phyloP scores from a whole-genome alignment of 2,113 vertebrate species.

The Mormyrus iriodes region DNA sequence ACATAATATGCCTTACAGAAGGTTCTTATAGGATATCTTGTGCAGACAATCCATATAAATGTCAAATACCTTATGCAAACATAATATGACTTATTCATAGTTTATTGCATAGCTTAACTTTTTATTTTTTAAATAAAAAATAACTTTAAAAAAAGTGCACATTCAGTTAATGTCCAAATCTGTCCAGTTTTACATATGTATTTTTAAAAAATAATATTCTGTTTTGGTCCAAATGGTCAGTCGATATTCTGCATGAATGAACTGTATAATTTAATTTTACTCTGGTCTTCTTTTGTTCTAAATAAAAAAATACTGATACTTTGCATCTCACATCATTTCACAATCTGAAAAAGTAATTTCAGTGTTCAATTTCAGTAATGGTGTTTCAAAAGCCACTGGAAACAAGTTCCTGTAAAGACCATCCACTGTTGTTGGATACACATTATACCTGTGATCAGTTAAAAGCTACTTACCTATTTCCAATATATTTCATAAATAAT shows the following conservation, averaged over 20 bases:
- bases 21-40: neutral
- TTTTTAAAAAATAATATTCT: neutral
- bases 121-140: neutral
- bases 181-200: neutral
- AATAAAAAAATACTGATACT: neutral
- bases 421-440: neutral
- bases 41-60: neutral
- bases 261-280: neutral
- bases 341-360: neutral
- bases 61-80: neutral
- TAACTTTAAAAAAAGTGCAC: neutral
- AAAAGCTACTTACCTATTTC: neutral
- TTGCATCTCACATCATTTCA: neutral
- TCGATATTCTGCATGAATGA: neutral
- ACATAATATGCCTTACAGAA: neutral
- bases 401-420: neutral
- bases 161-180: neutral
- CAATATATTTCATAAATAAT: neutral
- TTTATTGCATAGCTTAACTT: neutral
- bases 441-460: neutral
- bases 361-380: too few species aligned
- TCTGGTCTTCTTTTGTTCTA: neutral
- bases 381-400: neutral
- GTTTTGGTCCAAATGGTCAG: neutral
- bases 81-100: neutral